Evolutionary conservation across 1,140 invertebrate species (phyloP), one percentile per base, ranked within the genome.

Genomic region (Calephelis nemesis): DNA sequence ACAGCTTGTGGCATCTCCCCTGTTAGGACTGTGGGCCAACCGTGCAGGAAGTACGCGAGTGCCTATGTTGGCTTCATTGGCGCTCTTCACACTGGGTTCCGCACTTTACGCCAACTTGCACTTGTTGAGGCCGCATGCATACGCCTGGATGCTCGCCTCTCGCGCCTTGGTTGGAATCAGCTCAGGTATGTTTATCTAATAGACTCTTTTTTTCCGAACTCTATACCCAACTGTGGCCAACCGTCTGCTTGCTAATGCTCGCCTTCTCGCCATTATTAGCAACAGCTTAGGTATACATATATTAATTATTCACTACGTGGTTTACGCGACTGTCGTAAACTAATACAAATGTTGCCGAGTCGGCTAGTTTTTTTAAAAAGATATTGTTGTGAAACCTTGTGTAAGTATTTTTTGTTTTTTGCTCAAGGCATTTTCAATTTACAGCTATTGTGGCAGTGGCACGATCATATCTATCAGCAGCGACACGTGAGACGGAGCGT

Each of bases 21-120:
- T 98, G 68, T 93, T 98, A 67, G 97, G 97, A 13, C 95, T 94
- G 93, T 97, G 96, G 96, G 95, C 95, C 39, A 98, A 97, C 87
- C 94, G 93, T 76, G 84, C 95, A 7, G 94, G 94, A 30, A 94
- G 94, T 2, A 95, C 95, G 47, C 93, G 96, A 64, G 76, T 95
- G 52, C 96, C 97, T 1, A 88, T 98, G 40, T 88, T 97, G 40
- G 76, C 94, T 13, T 96, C 96, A 19, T 87, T 98, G 64, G 84
- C 93, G 15, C 84, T 98, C 40, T 97, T 97, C 83, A 94, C 95
- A 39, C 11, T 95, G 1, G 94, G 97, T n/a, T 97, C 96, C 78
- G 93, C 92, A 4, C 86, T 96, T 64, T 98, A 98, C 83, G 96
- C 96, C n/a, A 92, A 95, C 30, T 90, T 98, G 45, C 96, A 97